phyloP scores from a whole-genome alignment of 2,797 vertebrate species.

The Alauda arvensis region DNA sequence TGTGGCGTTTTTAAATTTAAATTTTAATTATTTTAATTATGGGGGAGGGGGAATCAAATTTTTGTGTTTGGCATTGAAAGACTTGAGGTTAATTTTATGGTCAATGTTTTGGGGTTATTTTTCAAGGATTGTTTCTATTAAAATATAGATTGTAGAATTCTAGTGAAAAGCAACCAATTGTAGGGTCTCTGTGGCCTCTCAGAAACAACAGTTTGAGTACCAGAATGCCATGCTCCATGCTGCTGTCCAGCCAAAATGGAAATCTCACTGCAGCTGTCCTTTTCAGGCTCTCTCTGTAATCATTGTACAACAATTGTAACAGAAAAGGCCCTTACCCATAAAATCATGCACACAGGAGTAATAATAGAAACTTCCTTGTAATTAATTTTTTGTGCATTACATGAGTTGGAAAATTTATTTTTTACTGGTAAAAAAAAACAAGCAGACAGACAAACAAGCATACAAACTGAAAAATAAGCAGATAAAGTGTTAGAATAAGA shows the following conservation, averaged over 20 bases:
- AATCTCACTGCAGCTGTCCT: neutral
- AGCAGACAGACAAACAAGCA: neutral
- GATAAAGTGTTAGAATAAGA: neutral
- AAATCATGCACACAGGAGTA: neutral
- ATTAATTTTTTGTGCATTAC: neutral
- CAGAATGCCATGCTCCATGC: neutral
- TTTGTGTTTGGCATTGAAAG: neutral
- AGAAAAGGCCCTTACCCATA: neutral
- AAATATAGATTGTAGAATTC: neutral
- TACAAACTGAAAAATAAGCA: neutral
- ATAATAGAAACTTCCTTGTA: neutral
- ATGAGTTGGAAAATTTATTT: neutral
- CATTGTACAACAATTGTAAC: neutral
- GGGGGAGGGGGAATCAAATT: rapidly evolving
- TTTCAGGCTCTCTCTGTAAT: neutral
- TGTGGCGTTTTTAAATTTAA: neutral
- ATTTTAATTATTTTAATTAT: neutral
- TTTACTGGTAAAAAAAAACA: neutral
- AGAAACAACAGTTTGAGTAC: neutral
- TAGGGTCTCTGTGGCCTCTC: neutral
- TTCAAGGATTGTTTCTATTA: neutral
- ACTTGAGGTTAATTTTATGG: neutral
- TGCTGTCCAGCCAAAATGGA: neutral
- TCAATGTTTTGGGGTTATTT: too few species aligned
- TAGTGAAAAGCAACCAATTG: neutral